phyloP scores from a whole-genome alignment of 2,888 invertebrate genomes.

The Pristionchus exspectatus region DNA sequence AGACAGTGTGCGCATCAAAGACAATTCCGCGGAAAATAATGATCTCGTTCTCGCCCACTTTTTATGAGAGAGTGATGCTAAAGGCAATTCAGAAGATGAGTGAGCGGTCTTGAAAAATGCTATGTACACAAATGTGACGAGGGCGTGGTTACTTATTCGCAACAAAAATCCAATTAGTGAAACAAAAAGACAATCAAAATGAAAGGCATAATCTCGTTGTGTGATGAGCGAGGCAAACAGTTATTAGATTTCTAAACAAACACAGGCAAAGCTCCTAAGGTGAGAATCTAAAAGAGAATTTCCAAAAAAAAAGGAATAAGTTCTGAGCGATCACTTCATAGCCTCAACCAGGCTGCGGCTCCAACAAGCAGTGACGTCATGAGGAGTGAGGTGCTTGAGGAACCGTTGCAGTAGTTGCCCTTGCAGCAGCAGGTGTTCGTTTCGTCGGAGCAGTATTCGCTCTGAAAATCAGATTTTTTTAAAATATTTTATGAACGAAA shows the following conservation, averaged over 20 bases:
- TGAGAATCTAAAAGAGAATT: background rate
- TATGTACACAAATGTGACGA: background rate
- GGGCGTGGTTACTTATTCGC: background rate
- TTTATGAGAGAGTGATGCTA: background rate
- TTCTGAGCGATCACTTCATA: background rate
- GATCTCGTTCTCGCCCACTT: background rate
- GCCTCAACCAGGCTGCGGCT: slow-evolving; percentile 3
- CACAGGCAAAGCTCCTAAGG: background rate
- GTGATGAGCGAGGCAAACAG: no score
- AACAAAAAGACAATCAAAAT: background rate
- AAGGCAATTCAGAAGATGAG: background rate
- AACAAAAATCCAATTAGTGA: background rate
- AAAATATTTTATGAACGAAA: no score
- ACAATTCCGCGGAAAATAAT: background rate
- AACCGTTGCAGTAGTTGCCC: background rate
- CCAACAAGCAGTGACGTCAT: background rate
- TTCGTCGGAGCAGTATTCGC: background rate
- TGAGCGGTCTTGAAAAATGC: background rate
- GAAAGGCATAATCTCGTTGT: no score
- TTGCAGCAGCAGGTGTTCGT: background rate
- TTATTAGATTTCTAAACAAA: no score
- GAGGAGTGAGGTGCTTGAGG: background rate
- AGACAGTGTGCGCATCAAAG: background rate
- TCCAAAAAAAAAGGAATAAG: no score
- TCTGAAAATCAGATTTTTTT: background rate